A percentile compares a stretch with the other conserved stretches of the same genome.
These are phyloP conservation scores for Doryteuthis pealeii DNA, from an alignment of 1,140 invertebrate genomes.

Conservation along the genomic window DNA sequence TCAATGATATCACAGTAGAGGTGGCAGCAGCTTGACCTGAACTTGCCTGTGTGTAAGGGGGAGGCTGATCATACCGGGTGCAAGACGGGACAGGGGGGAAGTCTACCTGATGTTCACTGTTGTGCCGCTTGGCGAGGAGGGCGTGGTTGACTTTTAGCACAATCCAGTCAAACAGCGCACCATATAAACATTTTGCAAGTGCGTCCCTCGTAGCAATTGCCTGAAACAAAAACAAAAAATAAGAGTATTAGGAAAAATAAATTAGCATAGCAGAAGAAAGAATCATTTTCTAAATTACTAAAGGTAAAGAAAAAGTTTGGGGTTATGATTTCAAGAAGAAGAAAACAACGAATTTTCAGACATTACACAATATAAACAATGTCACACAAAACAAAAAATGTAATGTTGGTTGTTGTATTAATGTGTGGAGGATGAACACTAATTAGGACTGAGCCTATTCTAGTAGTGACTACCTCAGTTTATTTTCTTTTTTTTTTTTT, in stretches of 20 bases:
- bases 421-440: too few relatives aligned
- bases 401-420: too few relatives aligned
- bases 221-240: constrained; percentile 63
- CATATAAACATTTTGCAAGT: constrained; percentile 96
- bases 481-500: too few relatives aligned
- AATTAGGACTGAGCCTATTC: too few relatives aligned
- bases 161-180: constrained; percentile 96
- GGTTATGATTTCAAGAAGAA: too few relatives aligned
- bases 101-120: constrained; percentile 55
- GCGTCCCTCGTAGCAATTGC: constrained; percentile 91
- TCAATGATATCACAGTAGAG: background rate
- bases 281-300: too few relatives aligned
- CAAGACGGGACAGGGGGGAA: background rate
- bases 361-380: too few relatives aligned
- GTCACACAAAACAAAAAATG: too few relatives aligned
- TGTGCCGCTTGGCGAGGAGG: constrained; percentile 58
- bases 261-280: too few relatives aligned
- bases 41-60: constrained; percentile 12
- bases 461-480: too few relatives aligned
- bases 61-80: constrained; percentile 10
- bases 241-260: background rate
- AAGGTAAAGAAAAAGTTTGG: too few relatives aligned
- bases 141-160: constrained; percentile 77
- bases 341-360: too few relatives aligned
- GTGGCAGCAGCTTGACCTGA: background rate